Evolutionary conservation across 2,888 invertebrate genomes (phyloP).

Genomic region (Arenicola marina): DNA sequence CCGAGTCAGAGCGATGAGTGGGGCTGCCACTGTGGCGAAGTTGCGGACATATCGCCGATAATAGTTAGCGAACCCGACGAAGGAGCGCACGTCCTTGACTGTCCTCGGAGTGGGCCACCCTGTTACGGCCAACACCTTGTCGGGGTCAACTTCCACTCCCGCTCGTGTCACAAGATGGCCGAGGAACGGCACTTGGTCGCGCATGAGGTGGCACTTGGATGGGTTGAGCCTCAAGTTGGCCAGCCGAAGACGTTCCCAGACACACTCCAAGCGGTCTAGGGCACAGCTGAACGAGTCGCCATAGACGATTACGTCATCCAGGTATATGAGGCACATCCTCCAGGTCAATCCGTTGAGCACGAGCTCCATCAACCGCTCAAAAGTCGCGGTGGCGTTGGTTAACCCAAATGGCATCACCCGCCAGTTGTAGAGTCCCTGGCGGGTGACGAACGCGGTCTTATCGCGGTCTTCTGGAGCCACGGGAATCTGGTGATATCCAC

Average conservation of each 20-base stretch:
- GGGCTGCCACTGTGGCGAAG: neutral
- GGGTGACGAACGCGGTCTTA: slow-evolving; percentile 5
- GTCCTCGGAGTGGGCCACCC: neutral
- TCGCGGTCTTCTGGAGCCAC: neutral
- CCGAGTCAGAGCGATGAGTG: neutral
- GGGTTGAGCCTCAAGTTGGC: slow-evolving; percentile 1
- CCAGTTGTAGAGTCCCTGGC: neutral
- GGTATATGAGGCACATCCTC: neutral
- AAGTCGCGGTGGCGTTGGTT: neutral
- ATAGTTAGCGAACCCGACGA: slow-evolving; percentile 6
- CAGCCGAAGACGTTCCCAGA: neutral
- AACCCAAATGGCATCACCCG: slow-evolving; percentile 1
- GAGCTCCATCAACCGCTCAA: neutral
- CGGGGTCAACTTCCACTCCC: neutral
- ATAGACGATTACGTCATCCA: slow-evolving; percentile 7
- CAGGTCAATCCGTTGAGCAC: neutral
- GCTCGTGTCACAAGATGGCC: neutral
- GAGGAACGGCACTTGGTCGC: neutral
- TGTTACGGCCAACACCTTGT: neutral
- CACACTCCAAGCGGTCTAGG: neutral
- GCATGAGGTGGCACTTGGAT: neutral
- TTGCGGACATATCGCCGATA: slow-evolving; percentile 7
- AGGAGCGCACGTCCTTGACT: neutral
- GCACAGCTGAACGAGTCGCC: neutral
- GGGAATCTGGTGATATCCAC: slow-evolving; percentile 3